Evolutionary conservation across 2,888 invertebrate species (phyloP).

Genomic region (Phanerotoma sp.): DNA sequence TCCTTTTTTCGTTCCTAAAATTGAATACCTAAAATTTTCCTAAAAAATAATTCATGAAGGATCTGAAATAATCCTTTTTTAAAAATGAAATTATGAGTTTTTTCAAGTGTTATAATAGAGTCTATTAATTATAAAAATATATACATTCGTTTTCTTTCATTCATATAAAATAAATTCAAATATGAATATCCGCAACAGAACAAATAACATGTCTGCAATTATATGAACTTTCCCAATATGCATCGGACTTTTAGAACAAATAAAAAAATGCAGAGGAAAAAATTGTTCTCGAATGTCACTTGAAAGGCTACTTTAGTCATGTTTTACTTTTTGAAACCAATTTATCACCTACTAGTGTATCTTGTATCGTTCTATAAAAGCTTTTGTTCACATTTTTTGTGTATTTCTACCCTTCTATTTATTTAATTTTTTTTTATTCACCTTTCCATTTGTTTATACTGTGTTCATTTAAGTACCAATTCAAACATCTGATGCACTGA

Average conservation of each 20-base stretch:
- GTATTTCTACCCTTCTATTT: not conserved
- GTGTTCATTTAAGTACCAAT: conserved; percentile 14
- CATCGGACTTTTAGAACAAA: not conserved
- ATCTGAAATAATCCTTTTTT: too few species aligned
- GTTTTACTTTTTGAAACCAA: conserved; percentile 21
- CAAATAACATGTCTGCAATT: not conserved
- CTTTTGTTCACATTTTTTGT: not conserved
- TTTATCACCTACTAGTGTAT: conserved; percentile 16
- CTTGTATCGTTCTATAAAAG: conserved; percentile 7
- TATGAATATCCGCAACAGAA: too few species aligned
- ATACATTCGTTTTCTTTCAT: too few species aligned
- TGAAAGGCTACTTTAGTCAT: conserved; percentile 17
- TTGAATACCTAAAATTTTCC: too few species aligned
- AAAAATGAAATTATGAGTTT: too few species aligned
- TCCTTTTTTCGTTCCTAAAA: too few species aligned
- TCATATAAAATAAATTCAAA: too few species aligned
- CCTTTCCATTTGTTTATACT: not conserved
- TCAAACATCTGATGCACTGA: conserved; percentile 17
- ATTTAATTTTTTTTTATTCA: conserved; percentile 8
- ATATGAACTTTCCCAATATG: not conserved
- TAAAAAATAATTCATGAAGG: too few species aligned
- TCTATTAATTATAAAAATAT: too few species aligned
- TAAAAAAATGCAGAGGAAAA: not conserved
- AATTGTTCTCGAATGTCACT: conserved; percentile 9
- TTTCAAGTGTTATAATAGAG: too few species aligned